phyloP scores from a whole-genome alignment of 2,888 invertebrate genomes.

The Balanococcus diminutus region DNA sequence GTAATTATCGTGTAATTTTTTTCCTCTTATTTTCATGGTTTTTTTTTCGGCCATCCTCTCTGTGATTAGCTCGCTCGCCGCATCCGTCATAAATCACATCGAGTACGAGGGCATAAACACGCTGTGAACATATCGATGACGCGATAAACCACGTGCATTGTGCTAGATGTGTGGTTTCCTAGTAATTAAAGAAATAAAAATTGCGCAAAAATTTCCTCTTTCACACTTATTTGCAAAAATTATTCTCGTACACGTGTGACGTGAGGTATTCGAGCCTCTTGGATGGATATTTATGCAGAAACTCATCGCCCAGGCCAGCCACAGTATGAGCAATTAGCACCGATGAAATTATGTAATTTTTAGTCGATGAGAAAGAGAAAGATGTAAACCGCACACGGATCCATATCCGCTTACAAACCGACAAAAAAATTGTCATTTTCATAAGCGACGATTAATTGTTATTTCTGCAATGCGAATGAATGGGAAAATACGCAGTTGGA shows the following conservation, averaged over 20 bases:
- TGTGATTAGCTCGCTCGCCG: neutral
- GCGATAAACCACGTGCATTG: neutral
- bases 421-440: neutral
- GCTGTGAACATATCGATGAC: neutral
- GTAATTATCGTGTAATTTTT: conserved; percentile 16
- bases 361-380: neutral
- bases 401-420: neutral
- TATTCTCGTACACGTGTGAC: neutral
- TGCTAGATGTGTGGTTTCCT: neutral
- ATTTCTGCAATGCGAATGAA: too few species aligned
- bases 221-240: neutral
- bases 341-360: neutral
- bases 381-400: neutral
- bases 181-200: neutral
- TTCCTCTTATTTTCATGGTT: neutral
- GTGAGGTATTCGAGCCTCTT: too few species aligned
- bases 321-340: neutral
- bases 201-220: neutral
- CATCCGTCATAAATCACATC: neutral
- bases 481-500: too few species aligned
- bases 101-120: neutral
- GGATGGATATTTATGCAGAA: neutral
- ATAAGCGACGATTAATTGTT: too few species aligned
- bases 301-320: neutral
- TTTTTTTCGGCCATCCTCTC: neutral